Conservation (phyloP, 30 jellyfish, hydroid and myxozoan species). For the Kudoa iwatai region DNA sequence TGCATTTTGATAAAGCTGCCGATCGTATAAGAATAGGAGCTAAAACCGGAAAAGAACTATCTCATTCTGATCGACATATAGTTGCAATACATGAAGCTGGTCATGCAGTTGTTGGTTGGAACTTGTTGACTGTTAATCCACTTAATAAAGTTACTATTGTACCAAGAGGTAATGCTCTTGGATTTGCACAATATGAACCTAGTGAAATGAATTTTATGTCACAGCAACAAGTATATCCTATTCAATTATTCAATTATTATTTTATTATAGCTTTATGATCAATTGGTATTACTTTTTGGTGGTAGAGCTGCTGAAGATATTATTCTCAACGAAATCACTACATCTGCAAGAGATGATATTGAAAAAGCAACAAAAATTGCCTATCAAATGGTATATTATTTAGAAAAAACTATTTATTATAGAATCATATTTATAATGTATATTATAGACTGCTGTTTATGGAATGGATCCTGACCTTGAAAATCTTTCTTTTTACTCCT, state of each 20-base stretch:
- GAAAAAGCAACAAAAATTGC: constrained; percentile 71
- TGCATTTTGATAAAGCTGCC: constrained; percentile 40
- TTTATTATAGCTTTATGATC: no score
- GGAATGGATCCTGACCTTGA: no score
- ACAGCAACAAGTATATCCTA: background rate
- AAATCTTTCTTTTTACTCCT: no score
- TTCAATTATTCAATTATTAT: no score
- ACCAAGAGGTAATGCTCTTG: constrained; percentile 1
- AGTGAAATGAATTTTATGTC: background rate
- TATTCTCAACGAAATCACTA: constrained; percentile 44
- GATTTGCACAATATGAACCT: background rate
- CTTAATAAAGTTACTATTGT: constrained; percentile 10
- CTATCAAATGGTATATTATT: constrained; percentile 94
- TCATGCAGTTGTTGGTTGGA: constrained; percentile 64
- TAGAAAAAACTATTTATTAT: no score
- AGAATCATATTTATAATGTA: no score
- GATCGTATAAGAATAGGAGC: constrained; percentile 70
- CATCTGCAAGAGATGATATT: constrained; percentile 93
- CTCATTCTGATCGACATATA: constrained; percentile 13
- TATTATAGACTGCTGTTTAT: no score
- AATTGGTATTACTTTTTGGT: constrained; percentile 6
- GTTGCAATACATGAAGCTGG: constrained; percentile 80
- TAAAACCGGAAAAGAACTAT: constrained; percentile 2
- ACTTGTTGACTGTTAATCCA: constrained; percentile 43
- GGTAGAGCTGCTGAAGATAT: constrained; percentile 94